These are phyloP conservation scores for Gila robusta DNA, from an alignment of 2,797 vertebrate genomes.

Conservation along the genomic window DNA sequence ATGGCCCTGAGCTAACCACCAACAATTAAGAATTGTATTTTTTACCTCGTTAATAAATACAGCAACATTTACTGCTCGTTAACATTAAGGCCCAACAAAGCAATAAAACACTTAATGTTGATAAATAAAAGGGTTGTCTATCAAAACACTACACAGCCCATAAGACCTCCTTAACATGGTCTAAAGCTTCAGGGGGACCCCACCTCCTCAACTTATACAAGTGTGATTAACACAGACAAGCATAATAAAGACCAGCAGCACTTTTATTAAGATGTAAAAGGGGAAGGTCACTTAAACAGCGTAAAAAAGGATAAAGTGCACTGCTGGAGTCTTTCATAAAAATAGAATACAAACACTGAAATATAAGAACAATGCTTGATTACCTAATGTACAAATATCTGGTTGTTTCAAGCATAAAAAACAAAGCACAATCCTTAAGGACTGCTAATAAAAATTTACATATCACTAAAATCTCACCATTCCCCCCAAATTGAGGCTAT, in stretches of 20 bases:
- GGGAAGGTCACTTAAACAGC: constrained; percentile 13
- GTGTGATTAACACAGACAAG: not conserved
- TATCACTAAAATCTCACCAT: constrained; percentile 63
- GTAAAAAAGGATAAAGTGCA: constrained; percentile 26
- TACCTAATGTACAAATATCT: constrained; percentile 63
- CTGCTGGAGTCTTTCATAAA: constrained; percentile 60
- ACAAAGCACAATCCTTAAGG: constrained; percentile 59
- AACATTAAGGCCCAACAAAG: not conserved
- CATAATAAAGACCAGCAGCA: constrained; percentile 52
- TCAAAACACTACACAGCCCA: not conserved
- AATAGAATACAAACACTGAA: constrained; percentile 49
- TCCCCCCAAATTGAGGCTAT: constrained; percentile 39
- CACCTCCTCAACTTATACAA: not conserved
- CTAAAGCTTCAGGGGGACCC: not conserved
- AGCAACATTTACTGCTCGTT: not conserved
- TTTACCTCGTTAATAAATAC: not conserved
- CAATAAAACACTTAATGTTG: not conserved
- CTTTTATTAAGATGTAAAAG: constrained; percentile 58
- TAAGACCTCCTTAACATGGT: not conserved
- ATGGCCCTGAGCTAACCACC: not conserved
- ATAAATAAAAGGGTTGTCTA: not conserved
- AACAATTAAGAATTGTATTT: not conserved
- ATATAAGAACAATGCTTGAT: constrained; percentile 60
- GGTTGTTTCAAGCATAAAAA: constrained; percentile 61
- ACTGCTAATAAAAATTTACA: constrained; percentile 69